Base-by-base conservation (phyloP, 35 echinoderm and acorn worm species). In the Heliocidaris erythrogramma region DNA sequence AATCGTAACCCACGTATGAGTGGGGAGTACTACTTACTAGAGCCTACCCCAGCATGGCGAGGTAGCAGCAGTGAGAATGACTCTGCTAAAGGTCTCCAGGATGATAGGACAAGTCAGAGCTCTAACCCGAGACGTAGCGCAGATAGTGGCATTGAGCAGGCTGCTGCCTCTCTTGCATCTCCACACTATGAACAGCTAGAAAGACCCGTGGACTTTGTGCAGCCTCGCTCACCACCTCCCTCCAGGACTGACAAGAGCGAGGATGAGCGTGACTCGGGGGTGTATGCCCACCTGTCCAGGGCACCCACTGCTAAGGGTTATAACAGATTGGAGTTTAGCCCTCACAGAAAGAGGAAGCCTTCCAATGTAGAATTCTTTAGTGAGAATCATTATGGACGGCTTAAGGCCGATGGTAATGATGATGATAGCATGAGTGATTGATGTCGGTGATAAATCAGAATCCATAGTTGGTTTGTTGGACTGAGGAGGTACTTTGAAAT, bases 1-100 rank as follows among this genome's bases (percentile, higher is more conserved):
- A 59, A 50, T 13, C 91, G 91, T 59, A 92, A 92, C 91, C 91
- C 91, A 13, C 91, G 91, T 27, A 92, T 92, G 91, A 92, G 91
- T 48, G 91, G 91, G 31, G 91, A 92, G 49, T 92, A 92, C 49
- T 92, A 92, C 91, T 92, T 92, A 48, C 91, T 92, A 48, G 91
- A 92, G 18, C 91, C 91, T 13, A 92, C 48, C 24, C 50, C 91
- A 32, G 91, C 91, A 13, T 92, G 91, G 91, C 31, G 14, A 50
- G 91, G 91, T 3, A 56, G 91, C 49, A 89, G 47, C 87, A 59
- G 91, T 92, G 91, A 92, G 91, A 89, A 32, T 47, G 87, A 89
- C 7, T 48, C 50, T 12, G 11, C 47, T 4, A 92, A 92, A 92
- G 49, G 12, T 48, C 50, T 92, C 47, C 48, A 35, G 10, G 49